Base-by-base conservation (phyloP, 2,113 vertebrate genomes). In the Oreochromis spilurus region DNA sequence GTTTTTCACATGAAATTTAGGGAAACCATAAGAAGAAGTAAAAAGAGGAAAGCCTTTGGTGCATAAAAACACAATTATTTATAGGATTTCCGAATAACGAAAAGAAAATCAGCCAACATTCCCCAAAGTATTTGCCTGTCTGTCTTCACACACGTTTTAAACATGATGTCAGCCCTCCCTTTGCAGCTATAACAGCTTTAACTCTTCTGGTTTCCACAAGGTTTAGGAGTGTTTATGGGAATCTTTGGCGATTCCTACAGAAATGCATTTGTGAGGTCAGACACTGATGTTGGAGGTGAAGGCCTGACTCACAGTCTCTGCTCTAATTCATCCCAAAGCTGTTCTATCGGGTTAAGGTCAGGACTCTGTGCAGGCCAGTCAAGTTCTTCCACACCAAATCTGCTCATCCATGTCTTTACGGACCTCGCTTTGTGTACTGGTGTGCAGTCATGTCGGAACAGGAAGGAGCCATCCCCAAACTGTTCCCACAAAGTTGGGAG, bases 101-200 rank as follows among this genome's bases (percentile, higher is more conserved):
- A 48, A 75, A 5, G 40, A 19, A 50, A 0, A 12, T 29, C 70
- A 19, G 1, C 70, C 9, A 7, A 0, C 19, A 62, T 62, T 19
- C 16, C 16, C 58, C 9, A 36, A 62, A 62, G 4, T 65, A n/a
- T 65, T 65, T 75, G 9, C 31, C 17, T 38, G 10, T 65, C 2
- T 65, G 0, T 65, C 34, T 0, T 65, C 60, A 38, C 19, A 0
- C 60, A 65, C 1, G 4, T 38, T 38, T 5, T 62, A 62, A 21
- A 5, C 17, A 65, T 65, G 17, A 12, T 38, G 6, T 1, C 10
- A n/a, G 1, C 34, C 60, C 34, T 65, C 34, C 60, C 19, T 65
- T 65, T 38, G 60, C 34, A 65, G 60, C 31, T 36, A n/a, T 65
- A 36, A 65, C 31, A 65, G 17, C 60, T 65, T 65, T 12, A 36